Conservation (phyloP, 2,113 vertebrate genomes). For the Onychorhynchus coronatus region DNA sequence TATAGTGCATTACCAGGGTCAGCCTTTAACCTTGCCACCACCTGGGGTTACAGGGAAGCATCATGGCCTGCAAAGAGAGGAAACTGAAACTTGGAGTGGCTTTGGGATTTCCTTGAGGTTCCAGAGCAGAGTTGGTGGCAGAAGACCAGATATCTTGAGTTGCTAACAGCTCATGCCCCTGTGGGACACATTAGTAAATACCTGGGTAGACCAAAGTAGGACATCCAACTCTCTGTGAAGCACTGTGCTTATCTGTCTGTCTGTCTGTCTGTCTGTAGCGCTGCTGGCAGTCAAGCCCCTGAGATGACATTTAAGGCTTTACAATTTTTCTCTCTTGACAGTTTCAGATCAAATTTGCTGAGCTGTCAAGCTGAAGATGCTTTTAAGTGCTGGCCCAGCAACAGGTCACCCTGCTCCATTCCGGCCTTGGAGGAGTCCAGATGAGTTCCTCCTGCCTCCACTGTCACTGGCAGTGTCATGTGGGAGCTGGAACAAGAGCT, state of each 20-base stretch:
- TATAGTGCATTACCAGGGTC: not conserved
- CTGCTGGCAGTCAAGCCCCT: not conserved
- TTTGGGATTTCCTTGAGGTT: constrained; percentile 7
- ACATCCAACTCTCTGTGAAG: not conserved
- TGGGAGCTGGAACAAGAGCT: not conserved
- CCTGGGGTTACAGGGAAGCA: not conserved
- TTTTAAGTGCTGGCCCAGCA: constrained; percentile 25
- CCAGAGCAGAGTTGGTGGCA: not conserved
- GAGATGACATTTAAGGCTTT: constrained; percentile 30
- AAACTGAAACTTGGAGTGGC: not conserved
- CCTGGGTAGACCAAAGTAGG: not conserved
- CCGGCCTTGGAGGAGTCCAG: not conserved
- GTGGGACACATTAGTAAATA: not conserved
- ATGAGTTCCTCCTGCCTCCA: not conserved
- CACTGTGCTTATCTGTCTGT: not conserved
- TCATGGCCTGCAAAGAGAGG: not conserved
- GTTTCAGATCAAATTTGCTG: constrained; percentile 44
- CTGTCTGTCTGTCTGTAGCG: not conserved
- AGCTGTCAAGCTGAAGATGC: constrained; percentile 7
- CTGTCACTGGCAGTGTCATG: not conserved
- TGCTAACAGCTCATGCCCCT: constrained; percentile 29
- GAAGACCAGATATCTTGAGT: not conserved
- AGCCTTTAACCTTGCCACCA: not conserved
- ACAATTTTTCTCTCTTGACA: not conserved
- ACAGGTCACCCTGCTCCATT: not conserved